Base-by-base conservation (phyloP, 2,113 vertebrate genomes). In the Tragelaphus buxtoni region DNA sequence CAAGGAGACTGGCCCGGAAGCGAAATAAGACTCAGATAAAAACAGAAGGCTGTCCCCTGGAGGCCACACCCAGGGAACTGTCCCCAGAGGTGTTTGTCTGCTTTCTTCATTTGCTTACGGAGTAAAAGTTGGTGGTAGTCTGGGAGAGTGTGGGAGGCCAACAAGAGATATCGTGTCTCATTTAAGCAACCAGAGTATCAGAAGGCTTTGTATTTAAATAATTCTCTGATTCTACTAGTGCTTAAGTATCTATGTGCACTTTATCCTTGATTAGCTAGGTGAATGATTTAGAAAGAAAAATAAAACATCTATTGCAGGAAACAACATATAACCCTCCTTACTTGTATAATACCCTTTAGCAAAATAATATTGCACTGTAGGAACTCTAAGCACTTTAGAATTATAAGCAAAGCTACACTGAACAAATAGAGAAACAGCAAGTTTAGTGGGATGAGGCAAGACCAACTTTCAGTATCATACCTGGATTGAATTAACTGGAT, bases 161-260 rank as follows among this genome's bases (percentile, higher is more conserved):
- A 63, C 8, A 69, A 60, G 53, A 88, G 45, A 85, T 1, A 72
- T 1, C 45, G 12, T 10, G 14, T 87, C 24, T 91, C 79, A 53
- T 63, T n/a, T 72, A 69, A 92, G 32, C 76, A 90, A 55, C 1
- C 84, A 9, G 16, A 63, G 20, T 39, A n/a, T 58, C 94, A 84
- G 42, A 86, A 95, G 56, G 24, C 61, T 90, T 86, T 58, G 88
- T 81, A 77, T 90, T 96, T 87, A 91, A 97, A 69, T 39, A 72
- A 63, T 8, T 82, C 58, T 89, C 87, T 9, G n/a, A 74, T 49
- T 81, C 17, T 61, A 51, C 91, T 87, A 90, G 74, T 53, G 30
- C 77, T 95, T 32, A 51, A 91, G 65, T 87, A 32, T 7, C 69
- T 77, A 13, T 55, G 30, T 56, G 12, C 45, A 72, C 89, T 85